Percentiles rank a stretch among this genome's conserved stretches.
Evolutionary conservation across 2,888 invertebrate genomes (phyloP).

Genomic region (Drosophila paramelanica): DNA sequence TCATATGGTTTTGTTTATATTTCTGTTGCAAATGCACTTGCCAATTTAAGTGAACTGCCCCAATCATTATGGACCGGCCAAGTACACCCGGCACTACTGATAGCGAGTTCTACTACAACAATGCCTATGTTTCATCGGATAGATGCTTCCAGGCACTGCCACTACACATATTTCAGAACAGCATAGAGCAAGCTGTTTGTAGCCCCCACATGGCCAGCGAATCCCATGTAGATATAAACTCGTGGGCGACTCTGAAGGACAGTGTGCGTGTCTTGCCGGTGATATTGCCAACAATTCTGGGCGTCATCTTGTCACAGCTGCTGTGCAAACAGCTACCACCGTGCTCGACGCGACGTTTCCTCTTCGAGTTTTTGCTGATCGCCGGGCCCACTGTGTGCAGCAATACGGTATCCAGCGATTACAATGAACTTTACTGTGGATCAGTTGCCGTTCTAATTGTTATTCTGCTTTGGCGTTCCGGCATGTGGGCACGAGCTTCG

Average conservation of each 20-base stretch:
- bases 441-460: conserved; percentile 1
- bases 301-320: conserved; percentile 60
- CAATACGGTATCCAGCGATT: conserved; percentile 86
- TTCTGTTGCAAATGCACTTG: background rate
- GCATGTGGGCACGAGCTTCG: background rate
- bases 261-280: conserved; percentile 62
- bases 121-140: conserved; percentile 18
- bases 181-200: conserved; percentile 27
- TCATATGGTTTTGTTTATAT: conserved; percentile 20
- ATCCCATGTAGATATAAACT: conserved; percentile 20
- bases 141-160: conserved; percentile 37
- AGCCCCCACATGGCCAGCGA: conserved; percentile 9
- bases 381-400: conserved; percentile 87
- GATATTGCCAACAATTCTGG: conserved; percentile 63
- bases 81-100: background rate
- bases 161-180: conserved; percentile 43
- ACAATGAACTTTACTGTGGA: conserved; percentile 49
- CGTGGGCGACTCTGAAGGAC: conserved; percentile 49
- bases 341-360: conserved; percentile 74
- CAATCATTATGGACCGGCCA: background rate
- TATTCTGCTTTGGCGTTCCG: conserved; percentile 49
- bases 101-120: conserved; percentile 12
- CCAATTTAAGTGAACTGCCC: background rate
- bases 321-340: conserved; percentile 36
- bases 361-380: conserved; percentile 87